Percentiles rank a stretch among this genome's conserved stretches.
phyloP scores from a whole-genome alignment of 2,113 vertebrate species.

The Platycercus adscitus region DNA sequence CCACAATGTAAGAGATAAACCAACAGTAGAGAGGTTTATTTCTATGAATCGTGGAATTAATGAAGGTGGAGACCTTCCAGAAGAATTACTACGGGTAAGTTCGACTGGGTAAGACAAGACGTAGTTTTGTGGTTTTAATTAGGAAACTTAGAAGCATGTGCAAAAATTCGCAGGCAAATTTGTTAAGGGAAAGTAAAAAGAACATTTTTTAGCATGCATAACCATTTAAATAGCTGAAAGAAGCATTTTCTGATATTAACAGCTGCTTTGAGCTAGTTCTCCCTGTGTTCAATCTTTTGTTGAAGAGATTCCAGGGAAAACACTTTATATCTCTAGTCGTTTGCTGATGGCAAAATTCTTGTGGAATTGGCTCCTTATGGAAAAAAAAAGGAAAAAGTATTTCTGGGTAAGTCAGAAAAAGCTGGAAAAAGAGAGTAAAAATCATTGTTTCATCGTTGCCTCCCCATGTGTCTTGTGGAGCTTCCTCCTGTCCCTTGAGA shows the following conservation, averaged over 20 bases:
- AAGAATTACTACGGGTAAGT: conserved; percentile 93
- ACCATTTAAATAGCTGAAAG: not conserved
- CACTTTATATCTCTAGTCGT: not conserved
- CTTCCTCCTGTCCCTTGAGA: not conserved
- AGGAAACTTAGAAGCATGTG: not conserved
- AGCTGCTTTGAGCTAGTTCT: not conserved
- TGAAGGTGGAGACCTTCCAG: conserved; percentile 95
- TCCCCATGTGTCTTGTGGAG: not conserved
- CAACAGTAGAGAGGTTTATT: conserved; percentile 94
- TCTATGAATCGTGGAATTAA: conserved; percentile 99
- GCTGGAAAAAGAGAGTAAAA: not conserved
- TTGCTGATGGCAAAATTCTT: not conserved
- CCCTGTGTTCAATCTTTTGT: not conserved
- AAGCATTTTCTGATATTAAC: not conserved
- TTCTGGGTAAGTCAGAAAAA: not conserved
- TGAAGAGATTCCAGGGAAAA: not conserved
- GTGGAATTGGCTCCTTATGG: not conserved
- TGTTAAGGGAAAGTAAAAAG: not conserved
- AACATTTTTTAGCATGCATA: not conserved
- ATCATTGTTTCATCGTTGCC: not conserved
- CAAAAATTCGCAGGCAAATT: not conserved
- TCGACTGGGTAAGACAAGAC: not conserved
- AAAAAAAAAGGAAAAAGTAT: not conserved
- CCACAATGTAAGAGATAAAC: conserved; percentile 97
- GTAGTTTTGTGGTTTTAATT: not conserved